phyloP scores from a whole-genome alignment of 2,797 vertebrate species.

The Melopsittacus undulatus region DNA sequence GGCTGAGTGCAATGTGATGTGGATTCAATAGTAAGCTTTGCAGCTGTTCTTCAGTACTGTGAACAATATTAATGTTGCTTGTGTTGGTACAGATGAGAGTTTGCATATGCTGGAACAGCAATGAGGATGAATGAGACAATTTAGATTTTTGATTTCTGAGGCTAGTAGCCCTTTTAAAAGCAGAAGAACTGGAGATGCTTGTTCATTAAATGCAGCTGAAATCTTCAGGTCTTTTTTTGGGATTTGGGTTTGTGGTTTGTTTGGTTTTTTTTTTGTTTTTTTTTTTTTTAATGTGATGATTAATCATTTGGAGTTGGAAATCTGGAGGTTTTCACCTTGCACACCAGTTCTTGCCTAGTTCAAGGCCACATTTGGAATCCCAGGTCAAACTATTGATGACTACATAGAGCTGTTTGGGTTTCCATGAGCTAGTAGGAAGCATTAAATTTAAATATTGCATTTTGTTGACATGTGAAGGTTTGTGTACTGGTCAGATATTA shows the following conservation, averaged over 20 bases:
- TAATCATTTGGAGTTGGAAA: background rate
- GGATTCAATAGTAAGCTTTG: background rate
- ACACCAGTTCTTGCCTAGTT: background rate
- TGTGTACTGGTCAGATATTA: background rate
- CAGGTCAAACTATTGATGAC: background rate
- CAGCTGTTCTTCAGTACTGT: conserved; percentile 13
- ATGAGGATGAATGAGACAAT: background rate
- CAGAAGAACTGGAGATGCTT: background rate
- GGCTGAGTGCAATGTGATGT: background rate
- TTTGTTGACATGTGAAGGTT: background rate
- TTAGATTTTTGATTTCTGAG: background rate
- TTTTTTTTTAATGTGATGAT: background rate
- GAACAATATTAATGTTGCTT: background rate
- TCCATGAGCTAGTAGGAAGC: background rate
- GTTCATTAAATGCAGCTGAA: background rate
- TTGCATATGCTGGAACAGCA: background rate
- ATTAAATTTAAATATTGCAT: background rate
- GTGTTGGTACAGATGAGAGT: background rate
- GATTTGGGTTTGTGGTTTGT: background rate
- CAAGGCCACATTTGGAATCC: background rate
- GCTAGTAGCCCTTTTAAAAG: background rate
- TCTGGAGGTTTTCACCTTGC: background rate
- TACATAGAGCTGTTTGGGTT: background rate
- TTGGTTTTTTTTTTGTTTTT: rapidly evolving
- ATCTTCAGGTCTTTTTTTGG: background rate